These are phyloP conservation scores for Excalfactoria chinensis DNA, from an alignment of 2,113 vertebrate genomes.

Conservation along the genomic window DNA sequence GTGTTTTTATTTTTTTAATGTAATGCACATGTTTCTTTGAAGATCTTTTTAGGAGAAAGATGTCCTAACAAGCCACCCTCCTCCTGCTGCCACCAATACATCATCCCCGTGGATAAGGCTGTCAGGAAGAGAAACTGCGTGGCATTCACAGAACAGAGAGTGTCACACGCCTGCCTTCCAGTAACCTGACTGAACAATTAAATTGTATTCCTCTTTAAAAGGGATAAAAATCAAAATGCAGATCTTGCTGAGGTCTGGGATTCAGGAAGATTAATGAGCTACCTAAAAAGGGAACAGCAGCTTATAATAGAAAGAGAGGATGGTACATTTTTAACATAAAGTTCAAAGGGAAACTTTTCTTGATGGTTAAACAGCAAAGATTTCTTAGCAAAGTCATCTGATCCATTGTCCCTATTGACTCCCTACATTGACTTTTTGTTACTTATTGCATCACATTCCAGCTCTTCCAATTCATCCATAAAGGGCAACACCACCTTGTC, in stretches of 20 bases:
- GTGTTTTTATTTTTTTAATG: neutral
- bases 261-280: slow-evolving; percentile 55
- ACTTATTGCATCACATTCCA: slow-evolving; percentile 32
- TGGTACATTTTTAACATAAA: slow-evolving; percentile 50
- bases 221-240: slow-evolving; percentile 39
- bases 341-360: slow-evolving; percentile 67
- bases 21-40: slow-evolving; percentile 52
- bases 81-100: slow-evolving; percentile 42
- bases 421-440: slow-evolving; percentile 34
- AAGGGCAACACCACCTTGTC: neutral
- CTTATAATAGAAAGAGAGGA: slow-evolving; percentile 48
- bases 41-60: slow-evolving; percentile 42
- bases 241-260: slow-evolving; percentile 56
- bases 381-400: slow-evolving; percentile 52
- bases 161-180: slow-evolving; percentile 25
- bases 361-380: slow-evolving; percentile 51
- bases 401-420: slow-evolving; percentile 36
- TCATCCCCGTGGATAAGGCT: slow-evolving; percentile 50
- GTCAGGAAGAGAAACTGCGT: slow-evolving; percentile 16
- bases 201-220: slow-evolving; percentile 50
- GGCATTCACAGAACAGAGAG: neutral
- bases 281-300: slow-evolving; percentile 47
- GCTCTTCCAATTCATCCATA: neutral
- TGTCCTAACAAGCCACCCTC: slow-evolving; percentile 53
- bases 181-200: slow-evolving; percentile 51